Evolutionary conservation across 64 coral and sea anemone species (phyloP), one percentile per base, ranked within the genome.

Genomic region (Porites lutea): DNA sequence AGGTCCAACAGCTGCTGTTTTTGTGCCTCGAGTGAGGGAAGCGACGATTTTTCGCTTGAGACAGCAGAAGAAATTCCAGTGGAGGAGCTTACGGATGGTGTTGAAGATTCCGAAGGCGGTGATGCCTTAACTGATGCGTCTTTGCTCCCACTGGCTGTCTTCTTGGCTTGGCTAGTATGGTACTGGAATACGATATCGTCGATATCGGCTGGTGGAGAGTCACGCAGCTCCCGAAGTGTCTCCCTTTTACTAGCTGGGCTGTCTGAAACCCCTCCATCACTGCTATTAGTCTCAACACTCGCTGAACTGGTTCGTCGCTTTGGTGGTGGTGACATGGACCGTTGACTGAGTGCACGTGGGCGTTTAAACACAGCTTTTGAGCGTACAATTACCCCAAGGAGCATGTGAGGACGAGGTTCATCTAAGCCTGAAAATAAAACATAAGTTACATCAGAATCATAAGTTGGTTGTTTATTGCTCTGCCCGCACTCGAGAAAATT

Each of bases 111-210:
- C 10, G 96, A 92, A 16, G 85, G 18, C 3, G 92, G 78, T 10
- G 93, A 82, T 48, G 78, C 87, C 23, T 90, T 81, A 60, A 58
- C 64, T 13, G 86, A 69, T 4, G 87, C 54, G 5, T 91, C 68
- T 22, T 70, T 82, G 4, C 73, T 71, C 4, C 83, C 79, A 46
- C 71, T 78, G 3, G 72, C 46, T 0, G 83, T 23, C 22, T 88
- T 93, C 72, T 90, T 96, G 53, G 48, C 92, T 68, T 99, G 94
- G 27, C 88, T 79, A 72, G 88, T 94, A 16, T 97, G 69, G 61
- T 90, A 98, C 22, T 98, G 96, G 19, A 99, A 99, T 1, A 99
- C 97, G 51, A 99, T 99, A 49, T 99, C 97, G 49, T 99, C 97
- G 54, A 99, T 95, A 49, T 99, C 97, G 16, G 91, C 92, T 15